phyloP scores from a whole-genome alignment of 2,113 vertebrate genomes.

The Vidua chalybeata region DNA sequence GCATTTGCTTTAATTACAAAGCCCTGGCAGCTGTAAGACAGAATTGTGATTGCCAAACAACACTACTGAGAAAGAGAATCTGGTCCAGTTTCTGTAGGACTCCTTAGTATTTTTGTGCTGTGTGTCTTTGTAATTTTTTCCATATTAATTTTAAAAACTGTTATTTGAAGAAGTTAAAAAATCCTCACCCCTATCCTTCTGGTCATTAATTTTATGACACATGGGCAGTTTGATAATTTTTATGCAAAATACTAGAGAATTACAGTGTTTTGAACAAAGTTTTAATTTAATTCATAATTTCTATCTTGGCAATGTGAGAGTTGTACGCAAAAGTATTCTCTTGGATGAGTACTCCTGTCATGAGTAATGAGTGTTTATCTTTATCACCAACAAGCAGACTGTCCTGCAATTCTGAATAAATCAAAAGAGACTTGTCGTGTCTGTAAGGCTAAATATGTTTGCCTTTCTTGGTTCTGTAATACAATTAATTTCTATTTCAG shows the following conservation, averaged over 20 bases:
- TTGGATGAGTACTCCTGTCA: not conserved
- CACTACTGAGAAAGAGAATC: not conserved
- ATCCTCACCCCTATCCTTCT: not conserved
- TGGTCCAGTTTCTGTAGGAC: not conserved
- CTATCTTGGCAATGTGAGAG: not conserved
- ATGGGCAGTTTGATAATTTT: not conserved
- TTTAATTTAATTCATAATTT: not conserved
- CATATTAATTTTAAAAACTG: not conserved
- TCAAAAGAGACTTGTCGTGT: not conserved
- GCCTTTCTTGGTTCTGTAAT: not conserved
- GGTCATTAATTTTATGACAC: not conserved
- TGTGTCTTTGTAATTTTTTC: not conserved
- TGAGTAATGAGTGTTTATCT: not conserved
- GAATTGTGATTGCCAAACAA: not conserved
- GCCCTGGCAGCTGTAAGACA: not conserved
- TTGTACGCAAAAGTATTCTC: not conserved
- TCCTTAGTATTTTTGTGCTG: not conserved
- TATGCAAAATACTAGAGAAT: not conserved
- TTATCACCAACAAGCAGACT: not conserved
- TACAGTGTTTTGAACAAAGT: not conserved
- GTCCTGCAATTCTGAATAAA: not conserved
- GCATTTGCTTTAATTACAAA: not conserved
- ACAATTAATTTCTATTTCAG: not conserved
- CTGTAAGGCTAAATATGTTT: constrained; percentile 1
- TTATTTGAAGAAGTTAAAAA: not conserved